phyloP scores from a whole-genome alignment of 2,797 vertebrate genomes.

The Phrynocephalus vlangalii region DNA sequence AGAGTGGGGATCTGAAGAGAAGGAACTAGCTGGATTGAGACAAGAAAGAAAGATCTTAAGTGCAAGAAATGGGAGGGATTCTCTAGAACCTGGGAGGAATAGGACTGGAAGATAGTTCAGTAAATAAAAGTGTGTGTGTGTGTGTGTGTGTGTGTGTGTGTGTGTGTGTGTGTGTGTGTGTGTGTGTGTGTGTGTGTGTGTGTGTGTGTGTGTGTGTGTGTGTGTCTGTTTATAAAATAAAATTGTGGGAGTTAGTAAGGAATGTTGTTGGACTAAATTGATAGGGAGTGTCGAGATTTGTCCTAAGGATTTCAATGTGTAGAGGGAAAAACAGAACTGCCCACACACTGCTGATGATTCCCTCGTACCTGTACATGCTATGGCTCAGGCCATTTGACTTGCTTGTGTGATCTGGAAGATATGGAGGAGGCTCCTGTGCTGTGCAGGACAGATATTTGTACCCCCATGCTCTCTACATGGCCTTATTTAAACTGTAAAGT shows the following conservation, averaged over 20 bases:
- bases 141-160: too few relatives aligned
- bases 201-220: too few relatives aligned
- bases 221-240: not conserved
- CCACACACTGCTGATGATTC: not conserved
- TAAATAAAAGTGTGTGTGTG: not conserved
- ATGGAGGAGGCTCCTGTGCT: not conserved
- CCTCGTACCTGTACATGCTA: not conserved
- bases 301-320: not conserved
- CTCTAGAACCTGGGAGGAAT: not conserved
- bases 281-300: not conserved
- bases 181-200: too few relatives aligned
- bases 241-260: not conserved
- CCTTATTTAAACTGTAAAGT: not conserved
- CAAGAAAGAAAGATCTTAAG: not conserved
- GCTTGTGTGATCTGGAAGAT: not conserved
- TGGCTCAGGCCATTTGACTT: not conserved
- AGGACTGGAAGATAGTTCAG: not conserved
- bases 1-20: not conserved
- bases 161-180: too few relatives aligned
- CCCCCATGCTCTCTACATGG: not conserved
- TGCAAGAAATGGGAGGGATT: not conserved
- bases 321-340: not conserved
- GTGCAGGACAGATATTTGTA: not conserved
- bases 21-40: not conserved
- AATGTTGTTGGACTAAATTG: not conserved